Percentiles rank a stretch among this genome's conserved stretches.
Conservation (phyloP, 2,113 vertebrate species). For the Psilopogon haemacephalus region DNA sequence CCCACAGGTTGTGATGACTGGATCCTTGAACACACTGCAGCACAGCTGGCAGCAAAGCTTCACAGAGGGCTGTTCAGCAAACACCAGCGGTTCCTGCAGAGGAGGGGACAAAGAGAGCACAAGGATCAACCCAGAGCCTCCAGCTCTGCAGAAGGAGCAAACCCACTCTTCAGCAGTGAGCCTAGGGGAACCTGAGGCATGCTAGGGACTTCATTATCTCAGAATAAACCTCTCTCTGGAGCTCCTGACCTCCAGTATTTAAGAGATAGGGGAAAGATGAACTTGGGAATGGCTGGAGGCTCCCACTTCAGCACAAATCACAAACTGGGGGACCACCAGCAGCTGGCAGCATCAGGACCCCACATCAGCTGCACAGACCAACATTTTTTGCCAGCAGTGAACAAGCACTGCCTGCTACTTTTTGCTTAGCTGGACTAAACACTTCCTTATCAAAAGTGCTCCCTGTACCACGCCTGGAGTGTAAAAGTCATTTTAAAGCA, state of each 20-base stretch:
- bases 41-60: constrained; percentile 98
- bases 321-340: not conserved
- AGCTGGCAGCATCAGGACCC: not conserved
- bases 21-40: constrained; percentile 96
- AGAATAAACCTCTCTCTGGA: not conserved
- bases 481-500: not conserved
- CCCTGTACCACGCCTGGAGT: not conserved
- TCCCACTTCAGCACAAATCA: not conserved
- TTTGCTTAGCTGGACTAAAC: not conserved
- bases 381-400: not conserved
- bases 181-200: not conserved
- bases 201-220: not conserved
- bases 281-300: not conserved
- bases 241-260: not conserved
- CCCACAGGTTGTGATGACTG: constrained; percentile 98
- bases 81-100: constrained; percentile 92
- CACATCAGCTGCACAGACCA: not conserved
- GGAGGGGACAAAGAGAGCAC: not conserved
- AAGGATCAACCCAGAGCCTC: not conserved
- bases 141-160: not conserved
- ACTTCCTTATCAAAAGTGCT: not conserved
- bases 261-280: not conserved
- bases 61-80: constrained; percentile 94
- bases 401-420: not conserved
- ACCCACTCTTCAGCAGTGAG: not conserved